A percentile compares a stretch with the other conserved stretches of the same genome.
phyloP scores from a whole-genome alignment of 2,888 invertebrate genomes.

The Lobophora halterata region DNA sequence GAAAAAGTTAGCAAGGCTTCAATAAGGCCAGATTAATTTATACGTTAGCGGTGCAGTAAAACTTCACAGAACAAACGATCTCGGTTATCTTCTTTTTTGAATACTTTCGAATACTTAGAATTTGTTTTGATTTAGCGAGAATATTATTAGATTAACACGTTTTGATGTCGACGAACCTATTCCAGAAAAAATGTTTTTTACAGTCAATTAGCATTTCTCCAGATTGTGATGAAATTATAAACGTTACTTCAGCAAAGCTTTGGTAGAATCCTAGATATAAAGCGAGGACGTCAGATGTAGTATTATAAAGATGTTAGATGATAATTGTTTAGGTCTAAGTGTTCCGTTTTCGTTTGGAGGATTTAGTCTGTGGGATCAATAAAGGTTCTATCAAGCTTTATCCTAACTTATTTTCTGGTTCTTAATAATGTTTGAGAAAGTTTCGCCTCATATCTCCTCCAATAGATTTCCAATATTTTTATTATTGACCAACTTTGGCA shows the following conservation, averaged over 20 bases:
- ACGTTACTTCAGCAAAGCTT: no score
- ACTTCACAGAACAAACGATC: conserved; percentile 52
- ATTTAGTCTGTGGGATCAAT: no score
- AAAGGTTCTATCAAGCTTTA: no score
- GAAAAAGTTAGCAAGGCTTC: conserved; percentile 35
- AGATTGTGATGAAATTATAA: no score
- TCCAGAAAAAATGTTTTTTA: conserved; percentile 10
- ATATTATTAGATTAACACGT: conserved; percentile 30
- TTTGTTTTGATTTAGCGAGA: conserved; percentile 38
- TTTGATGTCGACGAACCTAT: conserved; percentile 18
- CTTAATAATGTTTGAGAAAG: conserved; percentile 1
- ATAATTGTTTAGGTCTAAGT: no score
- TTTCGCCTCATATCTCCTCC: conserved; percentile 3
- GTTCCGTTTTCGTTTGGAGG: no score
- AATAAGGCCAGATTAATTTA: conserved; percentile 44
- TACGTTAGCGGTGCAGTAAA: conserved; percentile 41
- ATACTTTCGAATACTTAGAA: conserved; percentile 49
- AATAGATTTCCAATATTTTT: conserved; percentile 2
- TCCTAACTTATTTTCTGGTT: background rate
- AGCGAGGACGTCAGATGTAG: no score
- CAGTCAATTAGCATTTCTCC: no score
- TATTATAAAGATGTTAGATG: no score
- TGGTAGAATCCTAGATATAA: no score
- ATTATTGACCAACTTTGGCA: conserved; percentile 13
- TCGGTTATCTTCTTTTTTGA: conserved; percentile 50